Evolutionary conservation across 1,140 invertebrate genomes (phyloP).

Genomic region (Bilobella aurantiaca): DNA sequence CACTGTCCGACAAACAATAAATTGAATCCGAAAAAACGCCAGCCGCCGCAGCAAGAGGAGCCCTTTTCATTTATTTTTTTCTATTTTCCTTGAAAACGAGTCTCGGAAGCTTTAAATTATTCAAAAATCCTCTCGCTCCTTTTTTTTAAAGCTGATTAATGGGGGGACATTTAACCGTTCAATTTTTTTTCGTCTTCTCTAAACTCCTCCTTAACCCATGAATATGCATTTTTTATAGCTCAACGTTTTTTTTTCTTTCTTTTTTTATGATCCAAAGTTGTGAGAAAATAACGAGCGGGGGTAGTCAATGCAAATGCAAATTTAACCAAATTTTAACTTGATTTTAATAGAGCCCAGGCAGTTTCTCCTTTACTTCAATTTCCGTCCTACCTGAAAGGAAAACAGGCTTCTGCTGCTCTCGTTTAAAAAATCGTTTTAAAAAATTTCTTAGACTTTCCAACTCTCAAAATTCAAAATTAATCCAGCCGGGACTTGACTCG

Average conservation of each 20-base stretch:
- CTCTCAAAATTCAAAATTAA: too few relatives aligned
- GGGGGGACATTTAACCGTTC: neutral
- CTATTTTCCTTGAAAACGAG: neutral
- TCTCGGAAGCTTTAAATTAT: neutral
- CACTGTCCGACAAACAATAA: neutral
- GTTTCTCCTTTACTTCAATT: too few relatives aligned
- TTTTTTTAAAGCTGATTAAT: neutral
- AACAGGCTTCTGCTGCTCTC: too few relatives aligned
- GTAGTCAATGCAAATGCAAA: too few relatives aligned
- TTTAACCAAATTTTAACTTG: too few relatives aligned
- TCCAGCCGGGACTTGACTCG: too few relatives aligned
- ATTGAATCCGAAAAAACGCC: neutral
- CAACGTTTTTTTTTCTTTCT: neutral
- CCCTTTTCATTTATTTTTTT: neutral
- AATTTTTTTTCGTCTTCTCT: neutral
- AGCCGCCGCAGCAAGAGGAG: neutral
- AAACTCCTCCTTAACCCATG: neutral
- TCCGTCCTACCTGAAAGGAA: too few relatives aligned
- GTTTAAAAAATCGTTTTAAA: too few relatives aligned
- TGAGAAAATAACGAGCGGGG: too few relatives aligned
- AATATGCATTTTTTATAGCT: conserved; percentile 2
- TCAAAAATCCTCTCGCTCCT: neutral
- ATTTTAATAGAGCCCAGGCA: too few relatives aligned
- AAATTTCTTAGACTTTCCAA: too few relatives aligned
- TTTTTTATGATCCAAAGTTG: too few relatives aligned